phyloP scores from a whole-genome alignment of 2,888 invertebrate species.

The Tricholauxania praeusta region DNA sequence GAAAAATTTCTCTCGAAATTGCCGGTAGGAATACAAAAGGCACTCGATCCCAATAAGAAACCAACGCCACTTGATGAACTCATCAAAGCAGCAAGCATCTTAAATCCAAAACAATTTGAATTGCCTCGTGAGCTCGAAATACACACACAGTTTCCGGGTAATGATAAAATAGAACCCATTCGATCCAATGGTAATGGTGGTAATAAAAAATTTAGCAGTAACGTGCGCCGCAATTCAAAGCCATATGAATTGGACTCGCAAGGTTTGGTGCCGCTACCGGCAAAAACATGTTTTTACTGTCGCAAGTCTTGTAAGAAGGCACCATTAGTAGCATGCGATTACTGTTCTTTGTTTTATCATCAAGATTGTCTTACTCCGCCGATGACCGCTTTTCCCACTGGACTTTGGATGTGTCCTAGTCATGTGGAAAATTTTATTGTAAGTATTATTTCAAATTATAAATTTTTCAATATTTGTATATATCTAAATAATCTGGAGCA shows the following conservation, averaged over 20 bases:
- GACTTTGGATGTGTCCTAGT: conserved; percentile 98
- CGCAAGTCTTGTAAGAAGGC: conserved; percentile 85
- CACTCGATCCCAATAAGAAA: conserved; percentile 66
- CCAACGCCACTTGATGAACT: conserved; percentile 80
- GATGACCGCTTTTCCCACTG: conserved; percentile 86
- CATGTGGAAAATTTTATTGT: conserved; percentile 92
- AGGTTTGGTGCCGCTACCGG: conserved; percentile 82
- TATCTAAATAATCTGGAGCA: too few relatives aligned
- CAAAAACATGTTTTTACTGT: conserved; percentile 87
- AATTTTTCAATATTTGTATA: background rate
- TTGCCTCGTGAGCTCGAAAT: conserved; percentile 84
- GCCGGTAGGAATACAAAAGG: conserved; percentile 61
- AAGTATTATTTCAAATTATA: conserved; percentile 60
- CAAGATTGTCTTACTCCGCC: conserved; percentile 96
- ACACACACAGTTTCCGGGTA: conserved; percentile 84
- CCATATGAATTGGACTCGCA: conserved; percentile 72
- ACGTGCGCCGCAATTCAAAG: conserved; percentile 62
- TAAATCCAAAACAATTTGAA: conserved; percentile 93
- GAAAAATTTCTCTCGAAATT: conserved; percentile 62
- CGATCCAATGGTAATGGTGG: conserved; percentile 58
- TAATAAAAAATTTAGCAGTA: conserved; percentile 55
- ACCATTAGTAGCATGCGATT: conserved; percentile 92
- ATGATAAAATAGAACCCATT: conserved; percentile 73
- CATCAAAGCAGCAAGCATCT: conserved; percentile 83
- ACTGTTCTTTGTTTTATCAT: conserved; percentile 90